These are phyloP conservation scores for Poeciliopsis turneri DNA, from an alignment of 2,797 vertebrate species.

Conservation along the genomic window DNA sequence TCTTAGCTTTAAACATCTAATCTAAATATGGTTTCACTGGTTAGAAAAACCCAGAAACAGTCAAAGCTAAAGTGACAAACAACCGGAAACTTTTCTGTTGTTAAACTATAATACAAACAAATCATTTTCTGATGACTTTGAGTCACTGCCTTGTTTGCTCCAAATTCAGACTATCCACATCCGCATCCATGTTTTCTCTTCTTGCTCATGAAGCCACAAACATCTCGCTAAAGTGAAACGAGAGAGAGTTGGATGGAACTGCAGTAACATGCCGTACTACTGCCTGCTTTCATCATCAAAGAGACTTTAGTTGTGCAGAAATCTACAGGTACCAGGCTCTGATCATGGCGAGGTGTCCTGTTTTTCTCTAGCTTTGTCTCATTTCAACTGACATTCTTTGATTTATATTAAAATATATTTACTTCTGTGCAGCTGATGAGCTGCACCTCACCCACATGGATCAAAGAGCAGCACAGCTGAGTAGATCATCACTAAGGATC, in stretches of 20 bases:
- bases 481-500: constrained; percentile 9
- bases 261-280: background rate
- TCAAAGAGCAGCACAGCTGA: constrained; percentile 24
- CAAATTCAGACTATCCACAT: background rate
- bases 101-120: background rate
- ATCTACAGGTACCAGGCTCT: constrained; percentile 11
- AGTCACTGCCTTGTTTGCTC: background rate
- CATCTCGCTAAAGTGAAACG: background rate
- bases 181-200: background rate
- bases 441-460: constrained; percentile 14
- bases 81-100: background rate
- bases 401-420: constrained; percentile 37
- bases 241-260: background rate
- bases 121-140: background rate
- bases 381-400: constrained; percentile 31
- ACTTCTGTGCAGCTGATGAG: constrained; percentile 19
- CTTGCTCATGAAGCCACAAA: background rate
- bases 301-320: constrained; percentile 15
- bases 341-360: constrained; percentile 20
- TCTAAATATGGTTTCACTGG: background rate
- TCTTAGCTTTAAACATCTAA: background rate
- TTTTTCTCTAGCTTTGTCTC: constrained; percentile 14
- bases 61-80: background rate
- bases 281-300: constrained; percentile 35
- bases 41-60: background rate